Evolutionary conservation across 2,797 vertebrate genomes (phyloP), one percentile per base, ranked within the genome.

Genomic region (Microctenopoma steveboyesi): DNA sequence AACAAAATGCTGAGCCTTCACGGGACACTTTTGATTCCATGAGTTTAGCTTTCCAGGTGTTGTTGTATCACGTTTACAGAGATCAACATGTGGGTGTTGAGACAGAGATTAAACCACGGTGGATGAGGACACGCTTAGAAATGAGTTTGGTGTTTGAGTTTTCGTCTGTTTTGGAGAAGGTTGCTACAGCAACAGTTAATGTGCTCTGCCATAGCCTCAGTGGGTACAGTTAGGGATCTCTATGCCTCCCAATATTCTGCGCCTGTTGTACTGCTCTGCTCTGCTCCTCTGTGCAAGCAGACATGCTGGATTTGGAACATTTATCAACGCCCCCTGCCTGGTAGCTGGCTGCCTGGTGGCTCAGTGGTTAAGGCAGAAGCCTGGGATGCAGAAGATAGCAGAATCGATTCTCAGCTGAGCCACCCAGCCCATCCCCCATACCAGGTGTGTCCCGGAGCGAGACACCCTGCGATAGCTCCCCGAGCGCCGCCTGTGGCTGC

Each of bases 121-220:
- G 50, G 15, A 60, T 25, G 35, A 57, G 42, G 39, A 62, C 51
- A 69, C 65, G 59, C 68, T 56, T 46, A 77, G 64, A 64, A 76
- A 81, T 73, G 33, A 65, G 39, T 73, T 18, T 37, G 59, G 52
- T 63, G 72, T 70, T 69, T 0, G 13, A 40, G 33, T 83, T 67
- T 66, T 63, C 57, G 11, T 61, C 39, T 71, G 43, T 72, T 84
- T 83, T 61, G 54, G 66, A 75, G 51, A 65, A 1, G 43, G 83
- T 89, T 84, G 78, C 84, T 58, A 83, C 50, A 85, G 87, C 82
- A 89, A 87, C 84, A 45, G 77, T 54, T 72, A 74, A 74, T 74
- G 74, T 85, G 79, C 70, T 78, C 70, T 77, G 27, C 56, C 67
- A 28, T 59, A 49, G 56, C 66, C 74, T 78, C 67, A 43, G 69